Base-by-base conservation (phyloP, 2,797 vertebrate genomes). In the Chelmon rostratus region DNA sequence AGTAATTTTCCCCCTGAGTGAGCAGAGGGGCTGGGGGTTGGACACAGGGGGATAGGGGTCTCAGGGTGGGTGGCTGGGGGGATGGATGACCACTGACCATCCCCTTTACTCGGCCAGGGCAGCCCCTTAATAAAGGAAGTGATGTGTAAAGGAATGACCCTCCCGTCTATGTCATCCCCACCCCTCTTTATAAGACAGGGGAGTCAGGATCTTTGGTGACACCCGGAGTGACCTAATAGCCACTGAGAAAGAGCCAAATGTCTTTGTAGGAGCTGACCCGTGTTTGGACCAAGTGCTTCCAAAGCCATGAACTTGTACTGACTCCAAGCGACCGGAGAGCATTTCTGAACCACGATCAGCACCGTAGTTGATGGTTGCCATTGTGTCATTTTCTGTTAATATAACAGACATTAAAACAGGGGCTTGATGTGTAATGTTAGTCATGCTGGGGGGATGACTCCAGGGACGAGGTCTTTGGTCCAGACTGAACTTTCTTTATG, bases 121-220 rank as follows among this genome's bases (percentile, higher is more conserved):
- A 73, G 67, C 91, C 87, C 86, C 84, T 92, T 90, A 91, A 81
- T 82, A 81, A 93, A 91, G 91, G 86, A 93, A 92, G 81, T 69
- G 84, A 74, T 90, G 90, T 91, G 89, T 93, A 93, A 92, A 93
- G 88, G 91, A 92, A 92, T 93, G 89, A 92, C 92, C 91, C 92
- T 85, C 65, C 54, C 63, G 28, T 77, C 69, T 44, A 65, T 81
- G 80, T 82, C 77, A 73, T 83, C 72, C 68, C 66, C 83, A 76
- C 52, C 78, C 79, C 35, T 85, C 72, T 82, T 83, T 87, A 79
- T 69, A 63, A 73, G 68, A 77, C 31, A 21, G 10, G 40, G 64
- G 57, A 57, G 73, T 71, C 80, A 31, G n/a, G n/a, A 40, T 86
- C 77, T 67, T 65, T 42, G 57, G 74, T 81, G 76, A 89, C 84